phyloP scores from a whole-genome alignment of 2,888 invertebrate species.

The Atherix ibis region DNA sequence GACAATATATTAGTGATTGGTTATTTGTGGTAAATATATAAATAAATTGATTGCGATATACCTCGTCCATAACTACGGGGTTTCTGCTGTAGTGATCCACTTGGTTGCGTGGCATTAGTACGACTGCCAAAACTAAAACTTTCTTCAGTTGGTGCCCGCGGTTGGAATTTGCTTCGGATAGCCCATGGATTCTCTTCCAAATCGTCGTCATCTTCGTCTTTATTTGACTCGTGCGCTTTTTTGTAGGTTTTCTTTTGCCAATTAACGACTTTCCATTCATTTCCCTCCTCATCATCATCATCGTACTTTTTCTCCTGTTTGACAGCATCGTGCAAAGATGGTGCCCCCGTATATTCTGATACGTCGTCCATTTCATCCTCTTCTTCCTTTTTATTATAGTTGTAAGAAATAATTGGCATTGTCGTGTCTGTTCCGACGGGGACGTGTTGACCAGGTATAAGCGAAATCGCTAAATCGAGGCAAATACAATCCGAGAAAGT shows the following conservation, averaged over 20 bases:
- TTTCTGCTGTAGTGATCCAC: too few relatives aligned
- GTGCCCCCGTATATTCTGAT: conserved; percentile 1
- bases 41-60: too few relatives aligned
- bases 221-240: background rate
- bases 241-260: background rate
- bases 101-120: too few relatives aligned
- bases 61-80: too few relatives aligned
- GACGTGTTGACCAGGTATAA: conserved; percentile 31
- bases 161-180: conserved; percentile 3
- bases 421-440: conserved; percentile 19
- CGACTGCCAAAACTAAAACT: conserved; percentile 6
- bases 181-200: conserved; percentile 6
- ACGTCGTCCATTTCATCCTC: background rate
- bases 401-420: background rate
- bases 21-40: too few relatives aligned
- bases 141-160: conserved; percentile 5
- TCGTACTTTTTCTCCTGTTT: conserved; percentile 4
- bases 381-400: conserved; percentile 2
- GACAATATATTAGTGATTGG: too few relatives aligned
- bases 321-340: background rate
- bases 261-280: background rate
- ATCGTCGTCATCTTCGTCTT: conserved; percentile 2
- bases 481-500: conserved; percentile 34
- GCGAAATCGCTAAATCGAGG: conserved; percentile 26
- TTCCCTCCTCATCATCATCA: conserved; percentile 1